Evolutionary conservation across 2,888 invertebrate species (phyloP).

Genomic region (Andrena bicolor): DNA sequence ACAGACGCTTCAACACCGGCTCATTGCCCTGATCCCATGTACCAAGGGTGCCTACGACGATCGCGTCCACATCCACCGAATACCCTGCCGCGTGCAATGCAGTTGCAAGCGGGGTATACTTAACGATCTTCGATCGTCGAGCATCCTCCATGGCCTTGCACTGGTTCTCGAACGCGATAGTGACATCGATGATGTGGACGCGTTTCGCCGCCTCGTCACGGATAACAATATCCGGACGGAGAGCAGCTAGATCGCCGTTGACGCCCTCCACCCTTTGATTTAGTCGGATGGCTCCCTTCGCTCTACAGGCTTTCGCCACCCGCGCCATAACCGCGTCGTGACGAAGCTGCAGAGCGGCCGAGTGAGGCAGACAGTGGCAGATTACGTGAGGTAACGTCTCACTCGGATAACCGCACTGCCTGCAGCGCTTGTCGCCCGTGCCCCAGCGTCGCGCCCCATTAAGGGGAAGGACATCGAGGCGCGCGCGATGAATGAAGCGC

Average conservation of each 20-base stretch:
- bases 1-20: too few species aligned
- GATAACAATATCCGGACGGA: slow-evolving; percentile 65
- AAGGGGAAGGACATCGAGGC: slow-evolving; percentile 77
- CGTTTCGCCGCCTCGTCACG: slow-evolving; percentile 60
- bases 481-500: slow-evolving; percentile 80
- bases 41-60: too few species aligned
- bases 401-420: slow-evolving; percentile 69
- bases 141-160: slow-evolving; percentile 66
- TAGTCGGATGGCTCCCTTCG: slow-evolving; percentile 47
- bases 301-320: slow-evolving; percentile 57
- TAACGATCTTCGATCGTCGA: slow-evolving; percentile 64
- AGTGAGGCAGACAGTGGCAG: slow-evolving; percentile 76
- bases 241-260: slow-evolving; percentile 38
- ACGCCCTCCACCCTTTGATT: slow-evolving; percentile 54
- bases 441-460: slow-evolving; percentile 65
- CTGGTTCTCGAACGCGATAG: slow-evolving; percentile 77
- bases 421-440: slow-evolving; percentile 70
- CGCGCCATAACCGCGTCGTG: slow-evolving; percentile 71
- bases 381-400: slow-evolving; percentile 76
- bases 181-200: slow-evolving; percentile 74
- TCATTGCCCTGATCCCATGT: too few species aligned
- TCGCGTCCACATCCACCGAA: neutral
- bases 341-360: slow-evolving; percentile 70
- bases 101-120: slow-evolving; percentile 68
- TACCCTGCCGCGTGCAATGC: neutral